Percentiles rank a stretch among this genome's conserved stretches.
These are phyloP conservation scores for Lepidotrigona ventralis DNA, from an alignment of 1,140 invertebrate species.

Conservation along the genomic window DNA sequence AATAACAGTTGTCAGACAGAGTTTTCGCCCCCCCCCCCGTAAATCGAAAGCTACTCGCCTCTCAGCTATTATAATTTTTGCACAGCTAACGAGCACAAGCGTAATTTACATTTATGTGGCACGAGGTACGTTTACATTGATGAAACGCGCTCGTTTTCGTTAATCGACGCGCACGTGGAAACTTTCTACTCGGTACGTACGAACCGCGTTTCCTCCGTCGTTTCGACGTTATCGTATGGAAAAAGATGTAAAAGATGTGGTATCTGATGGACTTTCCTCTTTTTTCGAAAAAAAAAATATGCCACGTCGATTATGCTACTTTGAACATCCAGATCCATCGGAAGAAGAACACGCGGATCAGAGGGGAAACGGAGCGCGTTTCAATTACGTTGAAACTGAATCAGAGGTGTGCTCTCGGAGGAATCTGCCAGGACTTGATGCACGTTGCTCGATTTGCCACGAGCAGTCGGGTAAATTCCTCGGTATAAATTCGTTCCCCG, in stretches of 20 bases:
- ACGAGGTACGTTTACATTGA: background rate
- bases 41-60: background rate
- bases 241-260: too few species aligned
- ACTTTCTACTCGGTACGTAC: background rate
- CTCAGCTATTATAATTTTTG: background rate
- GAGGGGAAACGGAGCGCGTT: conserved; percentile 6
- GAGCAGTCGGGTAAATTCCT: conserved; percentile 11
- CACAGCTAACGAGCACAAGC: background rate
- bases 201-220: background rate
- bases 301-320: background rate
- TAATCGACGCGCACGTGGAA: too few species aligned
- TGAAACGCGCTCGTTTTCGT: background rate
- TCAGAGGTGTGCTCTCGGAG: conserved; percentile 23
- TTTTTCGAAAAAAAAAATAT: too few species aligned
- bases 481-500: conserved; percentile 29
- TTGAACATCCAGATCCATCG: too few species aligned
- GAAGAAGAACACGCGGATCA: conserved; percentile 3
- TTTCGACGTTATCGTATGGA: too few species aligned
- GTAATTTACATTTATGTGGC: background rate
- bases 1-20: too few species aligned
- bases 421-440: conserved; percentile 34
- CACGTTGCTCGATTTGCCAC: conserved; percentile 25
- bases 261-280: too few species aligned
- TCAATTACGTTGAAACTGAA: conserved; percentile 32
- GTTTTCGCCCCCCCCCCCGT: too few species aligned